Evolutionary conservation across 2,113 vertebrate species (phyloP).

Genomic region (Apodemus sylvaticus): DNA sequence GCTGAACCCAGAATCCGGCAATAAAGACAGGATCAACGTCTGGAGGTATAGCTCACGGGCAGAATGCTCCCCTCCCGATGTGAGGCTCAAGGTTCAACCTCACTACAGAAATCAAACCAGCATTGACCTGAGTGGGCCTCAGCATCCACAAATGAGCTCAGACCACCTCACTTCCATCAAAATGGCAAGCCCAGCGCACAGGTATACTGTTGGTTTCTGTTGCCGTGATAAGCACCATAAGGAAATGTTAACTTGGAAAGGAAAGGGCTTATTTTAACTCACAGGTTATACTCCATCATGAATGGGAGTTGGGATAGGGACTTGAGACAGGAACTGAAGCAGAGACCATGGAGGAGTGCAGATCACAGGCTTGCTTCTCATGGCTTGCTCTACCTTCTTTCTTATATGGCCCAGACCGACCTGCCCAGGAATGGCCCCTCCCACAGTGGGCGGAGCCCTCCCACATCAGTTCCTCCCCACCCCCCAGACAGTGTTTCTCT

Average conservation of each 20-base stretch:
- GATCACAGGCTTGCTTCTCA: background rate
- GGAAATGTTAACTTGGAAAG: background rate
- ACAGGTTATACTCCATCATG: background rate
- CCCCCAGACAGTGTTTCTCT: too few species aligned
- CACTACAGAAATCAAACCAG: background rate
- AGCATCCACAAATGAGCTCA: fast-evolving
- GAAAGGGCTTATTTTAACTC: background rate
- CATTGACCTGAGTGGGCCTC: background rate
- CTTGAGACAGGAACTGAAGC: background rate
- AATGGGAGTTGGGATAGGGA: background rate
- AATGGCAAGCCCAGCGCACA: background rate
- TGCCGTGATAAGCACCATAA: background rate
- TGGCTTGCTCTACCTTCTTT: background rate
- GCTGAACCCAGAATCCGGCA: background rate
- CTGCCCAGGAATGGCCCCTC: background rate
- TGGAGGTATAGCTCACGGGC: background rate
- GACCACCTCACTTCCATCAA: background rate
- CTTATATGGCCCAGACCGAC: background rate
- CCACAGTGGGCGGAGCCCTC: background rate
- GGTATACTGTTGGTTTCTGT: background rate
- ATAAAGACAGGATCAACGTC: fast-evolving
- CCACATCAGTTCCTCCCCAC: background rate
- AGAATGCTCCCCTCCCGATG: background rate
- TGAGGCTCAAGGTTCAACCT: background rate
- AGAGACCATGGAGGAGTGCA: background rate